Base-by-base conservation (phyloP, 2,113 vertebrate genomes). In the Sphaerodactylus townsendi region DNA sequence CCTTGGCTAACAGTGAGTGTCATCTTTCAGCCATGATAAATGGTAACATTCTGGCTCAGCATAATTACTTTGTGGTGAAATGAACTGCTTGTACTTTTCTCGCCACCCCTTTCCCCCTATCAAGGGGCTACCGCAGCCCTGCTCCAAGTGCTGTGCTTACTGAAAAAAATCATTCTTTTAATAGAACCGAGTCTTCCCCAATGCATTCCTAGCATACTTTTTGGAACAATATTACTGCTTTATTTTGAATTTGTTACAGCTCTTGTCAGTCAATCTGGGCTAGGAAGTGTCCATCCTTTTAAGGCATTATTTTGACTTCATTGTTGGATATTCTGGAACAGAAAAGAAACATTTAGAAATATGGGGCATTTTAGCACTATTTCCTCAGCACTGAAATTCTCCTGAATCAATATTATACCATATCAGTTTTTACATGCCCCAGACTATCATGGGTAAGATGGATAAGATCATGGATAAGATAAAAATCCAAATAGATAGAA, bases 61-160 rank as follows among this genome's bases (percentile, higher is more conserved):
- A 96, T 99, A 98, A 98, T 99, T 98, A 97, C 97, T 97, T 97
- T 96, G 96, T 97, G 96, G 96, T 97, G 96, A 97, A 98, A 97
- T 97, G 96, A 96, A 96, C 95, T 96, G 95, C 93, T 91, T 89
- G 89, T 88, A 93, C 89, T 91, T 72, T 46, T 93, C 95, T 91
- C 91, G 79, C 77, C 69, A 78, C 62, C 85, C 85, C 82, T 79
- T 89, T 90, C 85, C 44, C 89, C 82, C 70, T 92, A 87, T 89
- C 85, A 88, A 93, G 89, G 86, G 92, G 70, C 86, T 74, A 48
- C 53, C 50, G 0, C 90, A 89, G 92, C 94, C 92, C 93, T 87
- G 81, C 90, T 94, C 92, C 91, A 91, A 94, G 92, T 94, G 90
- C 90, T 68, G 39, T 96, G 95, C 96, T 96, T 96, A 94, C 94